Evolutionary conservation across 2,113 vertebrate genomes (phyloP), one percentile per base, ranked within the genome.

Genomic region (Podarcis raffonei): DNA sequence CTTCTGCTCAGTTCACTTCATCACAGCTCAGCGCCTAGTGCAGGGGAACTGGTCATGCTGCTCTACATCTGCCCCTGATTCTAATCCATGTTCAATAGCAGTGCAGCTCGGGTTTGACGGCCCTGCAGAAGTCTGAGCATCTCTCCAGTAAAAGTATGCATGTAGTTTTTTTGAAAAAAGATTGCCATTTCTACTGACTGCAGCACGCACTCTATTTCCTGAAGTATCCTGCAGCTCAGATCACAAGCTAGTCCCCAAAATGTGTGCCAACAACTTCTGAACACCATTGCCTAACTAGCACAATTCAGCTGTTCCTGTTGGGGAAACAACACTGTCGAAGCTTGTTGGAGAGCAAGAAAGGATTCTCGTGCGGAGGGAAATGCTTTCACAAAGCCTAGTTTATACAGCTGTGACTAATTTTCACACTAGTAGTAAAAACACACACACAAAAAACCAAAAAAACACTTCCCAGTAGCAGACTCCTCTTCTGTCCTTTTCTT

Each of bases 311-410:
- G 35, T n/a, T 89, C 11, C 59, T 87, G 6, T 71, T 87, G 81
- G 83, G 66, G 22, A 89, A 11, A 16, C 8, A 1, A 3, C 20
- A 72, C 84, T 72, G 62, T 15, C 65, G 15, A 83, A 89, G 85
- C 81, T 92, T 66, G 25, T 53, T 39, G 66, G 78, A n/a, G 12
- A 68, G 83, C 7, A 48, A 30, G 74, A 30, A 27, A 66, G 37
- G 57, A 48, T 65, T 35, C 57, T 53, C 22, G 4, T 27, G 15
- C 53, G 69, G 37, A 85, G 8, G 32, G 87, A 92, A 92, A 84
- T 86, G 75, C 48, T 89, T 91, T 81, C 80, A 25, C 32, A 68
- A 66, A 74, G 59, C 32, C 35, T 0, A 0, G 91, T 88, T 89
- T 79, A 69, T 35, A 83, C 39, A 91, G 53, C 80, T 85, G 83